phyloP scores from a whole-genome alignment of 2,888 invertebrate genomes.

The Dusona sp. region DNA sequence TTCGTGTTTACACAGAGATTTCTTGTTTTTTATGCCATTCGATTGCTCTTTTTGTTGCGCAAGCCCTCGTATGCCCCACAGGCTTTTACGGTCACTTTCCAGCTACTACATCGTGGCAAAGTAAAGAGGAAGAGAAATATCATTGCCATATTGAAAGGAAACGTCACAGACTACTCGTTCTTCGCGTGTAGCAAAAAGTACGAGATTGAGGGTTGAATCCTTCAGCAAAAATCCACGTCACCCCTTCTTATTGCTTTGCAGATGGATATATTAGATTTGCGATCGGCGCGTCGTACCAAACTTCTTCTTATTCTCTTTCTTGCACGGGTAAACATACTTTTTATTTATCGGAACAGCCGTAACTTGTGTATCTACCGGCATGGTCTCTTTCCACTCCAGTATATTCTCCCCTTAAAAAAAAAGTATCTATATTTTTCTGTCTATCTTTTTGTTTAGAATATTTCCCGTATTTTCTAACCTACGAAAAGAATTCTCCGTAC shows the following conservation, averaged over 20 bases:
- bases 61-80: constrained; percentile 6
- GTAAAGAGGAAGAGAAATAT: constrained; percentile 32
- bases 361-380: constrained; percentile 47
- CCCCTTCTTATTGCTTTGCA: constrained; percentile 29
- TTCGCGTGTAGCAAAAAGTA: neutral
- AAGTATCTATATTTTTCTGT: neutral
- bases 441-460: neutral
- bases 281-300: constrained; percentile 67
- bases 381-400: neutral
- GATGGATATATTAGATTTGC: constrained; percentile 76
- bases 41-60: constrained; percentile 31
- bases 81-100: constrained; percentile 46
- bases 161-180: constrained; percentile 32
- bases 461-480: neutral
- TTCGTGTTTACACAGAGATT: constrained; percentile 44
- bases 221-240: constrained; percentile 9
- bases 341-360: constrained; percentile 73
- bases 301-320: constrained; percentile 64
- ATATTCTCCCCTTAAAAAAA: neutral
- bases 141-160: constrained; percentile 46
- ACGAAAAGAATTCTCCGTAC: neutral
- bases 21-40: constrained; percentile 13
- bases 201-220: neutral
- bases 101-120: constrained; percentile 13
- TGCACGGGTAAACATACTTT: constrained; percentile 81